Evolutionary conservation across 2,797 vertebrate genomes (phyloP).

Genomic region (Rhynchotus rufescens): DNA sequence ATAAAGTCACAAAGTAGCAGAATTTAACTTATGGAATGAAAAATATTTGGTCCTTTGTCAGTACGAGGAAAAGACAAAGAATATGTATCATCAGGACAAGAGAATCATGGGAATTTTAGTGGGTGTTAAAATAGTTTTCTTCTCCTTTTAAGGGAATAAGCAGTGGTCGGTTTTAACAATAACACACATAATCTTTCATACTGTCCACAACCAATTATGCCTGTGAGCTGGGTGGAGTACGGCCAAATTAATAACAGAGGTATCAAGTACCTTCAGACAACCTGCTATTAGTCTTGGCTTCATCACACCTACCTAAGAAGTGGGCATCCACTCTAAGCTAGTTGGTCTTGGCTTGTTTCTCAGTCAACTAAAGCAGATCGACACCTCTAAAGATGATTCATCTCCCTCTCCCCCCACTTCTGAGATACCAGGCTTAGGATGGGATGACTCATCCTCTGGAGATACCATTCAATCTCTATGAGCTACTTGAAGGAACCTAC

Average conservation of each 20-base stretch:
- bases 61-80: background rate
- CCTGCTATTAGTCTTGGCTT: conserved; percentile 45
- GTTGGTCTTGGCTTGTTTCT: background rate
- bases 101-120: background rate
- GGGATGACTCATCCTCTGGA: background rate
- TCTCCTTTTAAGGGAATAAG: background rate
- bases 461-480: background rate
- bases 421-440: background rate
- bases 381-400: conserved; percentile 37
- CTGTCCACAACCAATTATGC: conserved; percentile 28
- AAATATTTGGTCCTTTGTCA: background rate
- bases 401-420: background rate
- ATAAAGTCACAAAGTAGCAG: background rate
- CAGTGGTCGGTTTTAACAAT: background rate
- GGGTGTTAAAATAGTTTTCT: conserved; percentile 1
- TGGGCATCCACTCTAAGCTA: background rate
- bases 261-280: conserved; percentile 26
- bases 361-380: background rate
- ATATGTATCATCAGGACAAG: background rate
- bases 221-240: background rate
- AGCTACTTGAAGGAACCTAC: background rate
- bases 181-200: background rate
- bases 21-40: background rate
- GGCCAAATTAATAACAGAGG: conserved; percentile 57
- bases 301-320: conserved; percentile 1